These are phyloP conservation scores for Gymnocephalus cernua DNA, from an alignment of 2,113 vertebrate species.

Conservation along the genomic window DNA sequence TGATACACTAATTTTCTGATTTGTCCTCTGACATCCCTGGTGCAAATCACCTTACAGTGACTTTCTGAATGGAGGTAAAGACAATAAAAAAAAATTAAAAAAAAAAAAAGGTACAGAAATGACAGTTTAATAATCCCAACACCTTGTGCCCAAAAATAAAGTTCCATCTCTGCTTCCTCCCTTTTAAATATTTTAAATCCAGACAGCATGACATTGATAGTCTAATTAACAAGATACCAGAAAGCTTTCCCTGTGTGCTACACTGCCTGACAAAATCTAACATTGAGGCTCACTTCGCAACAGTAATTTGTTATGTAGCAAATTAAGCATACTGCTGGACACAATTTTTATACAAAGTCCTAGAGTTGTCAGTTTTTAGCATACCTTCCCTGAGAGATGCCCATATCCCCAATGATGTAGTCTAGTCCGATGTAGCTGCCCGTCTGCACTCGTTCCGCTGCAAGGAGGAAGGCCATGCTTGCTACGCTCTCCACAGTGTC, in stretches of 20 bases:
- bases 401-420: conserved; percentile 94
- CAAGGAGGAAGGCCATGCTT: conserved; percentile 89
- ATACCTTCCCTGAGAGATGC: conserved; percentile 90
- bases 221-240: conserved; percentile 1
- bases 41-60: background rate
- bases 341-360: background rate
- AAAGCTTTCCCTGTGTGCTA: background rate
- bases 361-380: conserved; percentile 3
- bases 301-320: background rate
- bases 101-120: background rate
- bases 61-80: background rate
- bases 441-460: conserved; percentile 91
- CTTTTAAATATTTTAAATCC: conserved; percentile 31
- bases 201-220: background rate
- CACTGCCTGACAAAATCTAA: background rate
- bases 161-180: background rate
- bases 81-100: background rate
- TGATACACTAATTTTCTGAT: background rate
- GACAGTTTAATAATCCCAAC: background rate
- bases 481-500: conserved; percentile 93
- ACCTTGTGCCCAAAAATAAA: conserved; percentile 9
- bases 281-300: background rate
- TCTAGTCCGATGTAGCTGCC: conserved; percentile 92
- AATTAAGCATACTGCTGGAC: background rate
- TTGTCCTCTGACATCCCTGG: background rate